phyloP scores from a whole-genome alignment of 2,888 invertebrate species.

The Eupithecia subumbrata region DNA sequence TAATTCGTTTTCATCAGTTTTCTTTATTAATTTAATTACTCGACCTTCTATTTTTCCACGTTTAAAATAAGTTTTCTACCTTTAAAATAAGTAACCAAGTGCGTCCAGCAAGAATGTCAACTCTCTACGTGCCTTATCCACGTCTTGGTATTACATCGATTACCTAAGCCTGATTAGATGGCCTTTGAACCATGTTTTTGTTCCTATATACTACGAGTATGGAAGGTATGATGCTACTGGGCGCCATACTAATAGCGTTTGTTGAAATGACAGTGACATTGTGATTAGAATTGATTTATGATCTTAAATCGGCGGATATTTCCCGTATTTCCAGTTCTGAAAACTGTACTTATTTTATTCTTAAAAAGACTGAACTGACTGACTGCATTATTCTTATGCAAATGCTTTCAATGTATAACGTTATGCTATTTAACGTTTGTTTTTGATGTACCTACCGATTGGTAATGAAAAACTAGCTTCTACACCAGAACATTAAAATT shows the following conservation, averaged over 20 bases:
- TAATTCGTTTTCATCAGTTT: neutral
- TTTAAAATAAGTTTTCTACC: neutral
- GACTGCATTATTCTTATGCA: neutral
- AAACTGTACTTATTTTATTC: neutral
- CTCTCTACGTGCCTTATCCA: constrained; percentile 47
- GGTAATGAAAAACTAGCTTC: neutral
- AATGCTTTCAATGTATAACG: neutral
- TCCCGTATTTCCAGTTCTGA: neutral
- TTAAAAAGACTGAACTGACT: neutral
- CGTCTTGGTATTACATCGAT: constrained; percentile 48
- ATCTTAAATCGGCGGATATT: neutral
- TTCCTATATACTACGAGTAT: constrained; percentile 41
- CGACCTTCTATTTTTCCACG: neutral
- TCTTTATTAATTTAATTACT: neutral
- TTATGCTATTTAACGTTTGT: neutral
- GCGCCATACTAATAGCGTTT: constrained; percentile 19
- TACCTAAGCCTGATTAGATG: constrained; percentile 59
- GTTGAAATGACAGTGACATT: constrained; percentile 24
- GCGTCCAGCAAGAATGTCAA: constrained; percentile 38
- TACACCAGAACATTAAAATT: neutral
- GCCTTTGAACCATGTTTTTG: constrained; percentile 63
- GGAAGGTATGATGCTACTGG: constrained; percentile 18
- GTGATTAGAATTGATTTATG: neutral
- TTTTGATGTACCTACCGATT: neutral
- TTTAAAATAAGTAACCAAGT: neutral